Evolutionary conservation across 2,797 vertebrate genomes (phyloP), one percentile per base, ranked within the genome.

Genomic region (Sciurus carolinensis): DNA sequence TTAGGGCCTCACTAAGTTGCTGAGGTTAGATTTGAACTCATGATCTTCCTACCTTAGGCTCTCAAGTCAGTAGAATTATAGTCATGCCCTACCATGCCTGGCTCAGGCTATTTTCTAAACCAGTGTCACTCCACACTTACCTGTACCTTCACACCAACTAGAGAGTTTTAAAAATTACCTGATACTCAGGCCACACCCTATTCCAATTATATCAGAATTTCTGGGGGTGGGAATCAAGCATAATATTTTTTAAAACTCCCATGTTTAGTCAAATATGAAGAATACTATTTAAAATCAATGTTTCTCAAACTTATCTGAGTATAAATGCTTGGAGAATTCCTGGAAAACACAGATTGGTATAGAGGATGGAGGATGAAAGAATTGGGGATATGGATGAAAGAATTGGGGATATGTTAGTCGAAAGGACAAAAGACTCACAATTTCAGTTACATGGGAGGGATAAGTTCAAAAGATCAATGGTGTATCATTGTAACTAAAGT

Each of bases 161-260:
- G 80, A 50, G 36, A 62, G 30, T 42, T 95, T 84, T 30, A 76
- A 71, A 89, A 87, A 91, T 42, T 30, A 71, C 36, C 47, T 30
- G 18, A 44, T 66, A 22, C 33, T 95, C 39, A 92, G 69, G 28
- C 9, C 30, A 95, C 1, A 77, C 54, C 7, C 10, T 5, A 81
- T 73, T 79, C 15, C 59, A 93, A 95, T 69, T 89, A 50, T 88
- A 89, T 76, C 28, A 73, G 79, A 88, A 86, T 86, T 91, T 91
- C 69, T 76, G 14, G n/a, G 44, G 6, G 3, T 84, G 36, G 42
- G 42, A 71, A 3, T 44, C 20, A 67, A 59, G 14, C 18, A 95
- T 67, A 81, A 22, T 77, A 71, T 92, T 95, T 92, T 69, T 26
- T 1, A 50, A 79, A 83, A 75, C 59, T 69, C 30, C 44, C 20